Evolutionary conservation across 1,140 invertebrate genomes (phyloP), one percentile per base, ranked within the genome.

Genomic region (Cheumatopsyche charites): DNA sequence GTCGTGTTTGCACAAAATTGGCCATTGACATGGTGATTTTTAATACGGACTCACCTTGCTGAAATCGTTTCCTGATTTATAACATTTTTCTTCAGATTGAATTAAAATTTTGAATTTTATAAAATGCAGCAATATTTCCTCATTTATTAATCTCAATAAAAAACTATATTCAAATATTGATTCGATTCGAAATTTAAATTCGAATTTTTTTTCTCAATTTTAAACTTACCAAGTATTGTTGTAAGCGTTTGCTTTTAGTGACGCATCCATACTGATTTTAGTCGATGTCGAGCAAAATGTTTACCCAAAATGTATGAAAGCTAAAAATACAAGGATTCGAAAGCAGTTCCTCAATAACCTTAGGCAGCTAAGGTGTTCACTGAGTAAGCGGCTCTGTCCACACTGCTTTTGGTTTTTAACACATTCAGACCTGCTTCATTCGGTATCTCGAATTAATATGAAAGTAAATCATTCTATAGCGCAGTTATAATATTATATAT

Each of bases 281-380:
- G 29, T 36, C 3, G 9, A 36, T 36, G 3, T 3, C 29, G 29
- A 36, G 9, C 9, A 3, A 36, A 36, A 36, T 36, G 29, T 36
- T 36, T 36, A 36, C 29, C 29, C 29, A 47, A 47, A 47, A 47
- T 47, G 4, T 36, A 52, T 7, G 47, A 68, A 55, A 68, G 47
- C 66, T 55, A 13, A 19, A 55, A 45, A 43, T 68, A 68, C 66
- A 68, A 68, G 66, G 66, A 68, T 68, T 68, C 66, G 66, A 68
- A 68, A 68, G 66, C 66, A 68, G 66, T 68, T 55, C 66, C 49
- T 68, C 66, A 58, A 68, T 55, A 68, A 68, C 66, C 66, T 68
- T 45, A 68, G 47, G 49, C 49, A 5, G 66, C 29, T 63, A 43
- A 63, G 62, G 62, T 43, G 62, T 42, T 63, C 62, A 63, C 15